phyloP scores from a whole-genome alignment of 2,888 invertebrate species.

The Anodontia alba region DNA sequence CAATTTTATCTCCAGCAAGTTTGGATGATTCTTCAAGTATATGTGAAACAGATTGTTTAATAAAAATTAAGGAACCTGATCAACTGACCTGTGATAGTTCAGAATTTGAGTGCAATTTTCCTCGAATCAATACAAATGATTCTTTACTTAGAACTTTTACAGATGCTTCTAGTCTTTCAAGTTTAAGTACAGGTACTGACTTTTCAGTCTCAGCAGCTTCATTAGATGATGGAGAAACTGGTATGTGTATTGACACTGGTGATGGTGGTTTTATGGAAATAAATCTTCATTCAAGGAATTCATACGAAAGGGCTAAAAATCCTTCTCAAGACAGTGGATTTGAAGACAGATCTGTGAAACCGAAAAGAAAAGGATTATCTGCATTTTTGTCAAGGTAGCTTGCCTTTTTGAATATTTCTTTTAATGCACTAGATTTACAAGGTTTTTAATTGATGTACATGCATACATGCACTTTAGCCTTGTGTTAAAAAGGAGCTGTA shows the following conservation, averaged over 20 bases:
- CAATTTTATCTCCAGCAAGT: slow-evolving; percentile 38
- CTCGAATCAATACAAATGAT: slow-evolving; percentile 66
- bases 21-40: slow-evolving; percentile 65
- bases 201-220: slow-evolving; percentile 80
- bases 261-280: slow-evolving; percentile 82
- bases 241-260: slow-evolving; percentile 75
- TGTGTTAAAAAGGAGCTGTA: too few species aligned
- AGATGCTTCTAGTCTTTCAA: slow-evolving; percentile 82
- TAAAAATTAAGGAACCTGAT: slow-evolving; percentile 69
- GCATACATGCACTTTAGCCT: too few species aligned
- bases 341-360: slow-evolving; percentile 73
- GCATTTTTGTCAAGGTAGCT: slow-evolving; percentile 75
- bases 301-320: slow-evolving; percentile 75
- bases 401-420: slow-evolving; percentile 9
- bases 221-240: slow-evolving; percentile 73
- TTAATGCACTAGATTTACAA: not conserved
- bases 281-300: slow-evolving; percentile 79
- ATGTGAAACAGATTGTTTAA: slow-evolving; percentile 67
- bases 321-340: slow-evolving; percentile 75
- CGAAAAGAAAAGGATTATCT: slow-evolving; percentile 75
- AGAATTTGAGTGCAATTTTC: slow-evolving; percentile 73
- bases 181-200: slow-evolving; percentile 81
- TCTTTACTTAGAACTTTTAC: slow-evolving; percentile 70
- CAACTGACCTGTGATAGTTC: slow-evolving; percentile 72
- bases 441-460: too few species aligned